A percentile compares a stretch with the other conserved stretches of the same genome.
phyloP scores from a whole-genome alignment of 2,113 vertebrate genomes.

The Trachemys scripta region DNA sequence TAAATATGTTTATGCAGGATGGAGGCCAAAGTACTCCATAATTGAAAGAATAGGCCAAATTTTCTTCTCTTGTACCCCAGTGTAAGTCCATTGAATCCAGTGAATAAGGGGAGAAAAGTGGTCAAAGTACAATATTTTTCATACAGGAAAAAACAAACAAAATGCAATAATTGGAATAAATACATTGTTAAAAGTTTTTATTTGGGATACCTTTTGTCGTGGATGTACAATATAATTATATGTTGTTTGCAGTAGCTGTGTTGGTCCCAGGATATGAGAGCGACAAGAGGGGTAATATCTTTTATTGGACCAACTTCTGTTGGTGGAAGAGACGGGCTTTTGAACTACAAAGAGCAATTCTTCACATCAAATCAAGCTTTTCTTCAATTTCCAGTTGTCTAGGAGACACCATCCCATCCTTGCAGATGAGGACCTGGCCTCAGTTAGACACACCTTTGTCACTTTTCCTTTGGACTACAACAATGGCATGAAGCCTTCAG shows the following conservation, averaged over 20 bases:
- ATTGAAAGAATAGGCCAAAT: neutral
- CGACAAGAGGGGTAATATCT: too few relatives aligned
- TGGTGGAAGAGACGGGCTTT: too few relatives aligned
- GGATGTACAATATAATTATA: accelerated
- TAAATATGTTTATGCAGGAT: neutral
- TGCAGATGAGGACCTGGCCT: neutral
- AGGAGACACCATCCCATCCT: neutral
- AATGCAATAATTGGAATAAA: accelerated
- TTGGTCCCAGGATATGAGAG: too few relatives aligned
- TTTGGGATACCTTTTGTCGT: neutral
- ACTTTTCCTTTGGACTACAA: neutral
- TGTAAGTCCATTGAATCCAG: neutral
- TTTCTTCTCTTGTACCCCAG: neutral
- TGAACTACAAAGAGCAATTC: too few relatives aligned
- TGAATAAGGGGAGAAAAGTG: neutral
- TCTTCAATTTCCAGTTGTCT: neutral
- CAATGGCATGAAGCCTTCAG: neutral
- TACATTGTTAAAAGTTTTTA: neutral
- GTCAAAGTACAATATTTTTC: neutral
- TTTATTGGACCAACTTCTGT: too few relatives aligned
- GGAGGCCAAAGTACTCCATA: neutral
- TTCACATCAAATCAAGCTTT: neutral
- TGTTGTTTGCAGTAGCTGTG: too few relatives aligned
- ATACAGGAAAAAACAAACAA: neutral
- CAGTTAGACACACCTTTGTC: neutral